These are phyloP conservation scores for Ormyrus nitidulus DNA, from an alignment of 2,888 invertebrate genomes.

Conservation along the genomic window DNA sequence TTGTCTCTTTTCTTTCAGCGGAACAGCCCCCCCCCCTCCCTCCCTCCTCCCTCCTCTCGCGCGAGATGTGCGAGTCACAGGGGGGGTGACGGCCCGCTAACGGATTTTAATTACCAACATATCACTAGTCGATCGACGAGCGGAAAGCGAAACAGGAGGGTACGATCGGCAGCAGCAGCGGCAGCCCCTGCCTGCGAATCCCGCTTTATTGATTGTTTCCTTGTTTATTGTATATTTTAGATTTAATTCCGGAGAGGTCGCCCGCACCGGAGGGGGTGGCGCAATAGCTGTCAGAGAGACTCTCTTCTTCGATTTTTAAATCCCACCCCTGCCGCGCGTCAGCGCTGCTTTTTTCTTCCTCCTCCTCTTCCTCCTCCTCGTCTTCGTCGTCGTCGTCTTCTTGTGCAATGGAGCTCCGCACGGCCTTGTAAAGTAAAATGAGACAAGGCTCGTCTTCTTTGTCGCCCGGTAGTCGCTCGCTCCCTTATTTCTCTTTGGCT, in stretches of 20 bases:
- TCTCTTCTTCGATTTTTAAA: constrained; percentile 74
- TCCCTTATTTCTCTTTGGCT: background rate
- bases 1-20: constrained; percentile 1
- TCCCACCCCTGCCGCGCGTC: constrained; percentile 62
- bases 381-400: background rate
- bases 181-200: constrained; percentile 53
- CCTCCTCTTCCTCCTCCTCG: background rate
- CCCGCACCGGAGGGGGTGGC: constrained; percentile 54
- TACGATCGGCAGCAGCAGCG: constrained; percentile 50
- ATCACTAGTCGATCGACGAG: constrained; percentile 62
- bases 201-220: constrained; percentile 73
- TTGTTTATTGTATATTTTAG: constrained; percentile 75
- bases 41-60: background rate
- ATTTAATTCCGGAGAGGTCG: constrained; percentile 70
- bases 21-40: background rate
- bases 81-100: constrained; percentile 56
- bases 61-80: constrained; percentile 6
- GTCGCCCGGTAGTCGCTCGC: constrained; percentile 9
- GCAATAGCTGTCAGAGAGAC: constrained; percentile 73
- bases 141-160: constrained; percentile 41
- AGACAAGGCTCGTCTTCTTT: constrained; percentile 67
- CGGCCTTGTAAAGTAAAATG: constrained; percentile 73
- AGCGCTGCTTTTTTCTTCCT: background rate
- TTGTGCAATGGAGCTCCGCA: background rate
- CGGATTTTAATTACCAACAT: constrained; percentile 70